These are phyloP conservation scores for Drosophila nasuta DNA, from an alignment of 1,140 invertebrate species.

Conservation along the genomic window DNA sequence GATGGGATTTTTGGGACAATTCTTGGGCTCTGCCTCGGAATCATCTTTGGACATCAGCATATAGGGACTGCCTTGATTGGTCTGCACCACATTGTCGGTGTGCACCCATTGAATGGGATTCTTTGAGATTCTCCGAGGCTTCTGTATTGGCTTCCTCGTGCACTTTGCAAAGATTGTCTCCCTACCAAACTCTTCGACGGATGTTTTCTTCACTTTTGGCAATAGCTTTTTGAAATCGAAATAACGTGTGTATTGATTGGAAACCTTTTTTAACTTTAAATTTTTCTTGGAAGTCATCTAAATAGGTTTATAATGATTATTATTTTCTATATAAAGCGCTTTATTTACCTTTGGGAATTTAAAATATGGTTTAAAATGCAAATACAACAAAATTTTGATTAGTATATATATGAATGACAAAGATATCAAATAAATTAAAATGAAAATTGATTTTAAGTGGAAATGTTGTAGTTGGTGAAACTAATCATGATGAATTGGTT, in stretches of 20 bases:
- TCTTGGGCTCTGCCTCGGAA: not conserved
- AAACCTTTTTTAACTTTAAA: slow-evolving; percentile 16
- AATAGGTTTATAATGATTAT: too few relatives aligned
- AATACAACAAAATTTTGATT: slow-evolving; percentile 57
- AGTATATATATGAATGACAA: slow-evolving; percentile 26
- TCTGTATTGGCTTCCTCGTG: slow-evolving; percentile 1
- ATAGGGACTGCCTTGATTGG: slow-evolving; percentile 13
- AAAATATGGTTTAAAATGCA: slow-evolving; percentile 8
- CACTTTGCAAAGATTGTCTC: slow-evolving; percentile 47
- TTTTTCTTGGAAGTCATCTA: slow-evolving; percentile 52
- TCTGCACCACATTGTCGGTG: not conserved
- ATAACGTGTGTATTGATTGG: slow-evolving; percentile 42
- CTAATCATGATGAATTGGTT: too few relatives aligned
- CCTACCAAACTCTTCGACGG: not conserved
- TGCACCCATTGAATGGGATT: slow-evolving; percentile 24
- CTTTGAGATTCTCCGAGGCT: not conserved
- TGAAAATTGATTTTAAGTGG: too few relatives aligned
- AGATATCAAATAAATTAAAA: slow-evolving; percentile 4
- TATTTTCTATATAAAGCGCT: too few relatives aligned
- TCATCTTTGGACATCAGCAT: slow-evolving; percentile 50
- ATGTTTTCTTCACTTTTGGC: not conserved
- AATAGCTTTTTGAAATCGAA: slow-evolving; percentile 49
- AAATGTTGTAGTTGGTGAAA: too few relatives aligned
- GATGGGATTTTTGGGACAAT: slow-evolving; percentile 18
- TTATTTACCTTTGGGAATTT: slow-evolving; percentile 23